Percentiles rank a stretch among this genome's conserved stretches.
Conservation (phyloP, 1,140 invertebrate genomes). For the Diabrotica undecimpunctata region DNA sequence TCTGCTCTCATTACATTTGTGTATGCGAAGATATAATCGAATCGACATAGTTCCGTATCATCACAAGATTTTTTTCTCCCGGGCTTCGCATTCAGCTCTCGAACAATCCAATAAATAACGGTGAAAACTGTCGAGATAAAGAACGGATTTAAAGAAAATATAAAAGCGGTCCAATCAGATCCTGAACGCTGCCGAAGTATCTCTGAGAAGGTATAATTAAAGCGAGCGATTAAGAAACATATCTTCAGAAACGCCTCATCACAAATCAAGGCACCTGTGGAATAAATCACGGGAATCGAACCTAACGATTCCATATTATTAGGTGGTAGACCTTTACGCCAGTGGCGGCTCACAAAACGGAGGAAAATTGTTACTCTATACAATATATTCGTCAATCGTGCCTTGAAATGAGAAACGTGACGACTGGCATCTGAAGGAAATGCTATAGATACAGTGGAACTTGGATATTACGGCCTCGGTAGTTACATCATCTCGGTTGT, state of each 20-base stretch:
- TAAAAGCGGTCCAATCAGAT: constrained; percentile 26
- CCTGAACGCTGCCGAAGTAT: constrained; percentile 25
- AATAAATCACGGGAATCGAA: constrained; percentile 36
- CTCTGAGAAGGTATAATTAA: constrained; percentile 37
- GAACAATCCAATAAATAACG: neutral
- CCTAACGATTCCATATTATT: constrained; percentile 29
- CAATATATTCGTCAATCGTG: too few species aligned
- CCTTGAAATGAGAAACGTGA: too few species aligned
- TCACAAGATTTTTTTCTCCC: neutral
- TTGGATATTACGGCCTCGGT: too few species aligned
- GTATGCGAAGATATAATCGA: neutral
- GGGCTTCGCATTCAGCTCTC: neutral
- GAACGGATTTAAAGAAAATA: constrained; percentile 25
- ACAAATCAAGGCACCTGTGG: constrained; percentile 38
- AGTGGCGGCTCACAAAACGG: neutral
- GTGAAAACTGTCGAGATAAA: constrained; percentile 17
- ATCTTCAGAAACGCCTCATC: constrained; percentile 38
- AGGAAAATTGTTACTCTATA: too few species aligned
- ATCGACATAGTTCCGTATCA: neutral
- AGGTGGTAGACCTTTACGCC: constrained; percentile 26
- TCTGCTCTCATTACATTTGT: neutral
- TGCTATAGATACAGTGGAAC: too few species aligned
- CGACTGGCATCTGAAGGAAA: too few species aligned
- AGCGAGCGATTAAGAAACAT: constrained; percentile 40
- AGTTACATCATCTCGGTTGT: too few species aligned